Conservation (phyloP, 2,113 vertebrate species). For the Nesospiza acunhae region DNA sequence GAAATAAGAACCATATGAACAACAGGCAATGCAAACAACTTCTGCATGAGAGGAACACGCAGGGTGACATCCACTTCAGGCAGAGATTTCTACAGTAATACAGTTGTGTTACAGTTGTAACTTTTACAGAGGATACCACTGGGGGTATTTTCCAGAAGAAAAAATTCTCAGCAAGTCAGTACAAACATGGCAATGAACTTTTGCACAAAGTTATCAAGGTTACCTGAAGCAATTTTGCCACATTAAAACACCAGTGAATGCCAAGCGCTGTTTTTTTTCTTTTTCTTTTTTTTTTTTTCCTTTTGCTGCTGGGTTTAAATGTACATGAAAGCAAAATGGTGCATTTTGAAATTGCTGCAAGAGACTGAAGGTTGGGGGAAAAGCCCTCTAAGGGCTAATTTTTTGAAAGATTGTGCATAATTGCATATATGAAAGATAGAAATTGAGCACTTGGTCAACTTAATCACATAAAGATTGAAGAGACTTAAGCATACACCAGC, state of each 20-base stretch:
- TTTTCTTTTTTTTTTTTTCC: background rate
- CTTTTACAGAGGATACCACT: slow-evolving; percentile 29
- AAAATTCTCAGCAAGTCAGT: slow-evolving; percentile 4
- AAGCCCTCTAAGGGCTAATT: background rate
- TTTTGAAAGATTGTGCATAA: slow-evolving; percentile 7
- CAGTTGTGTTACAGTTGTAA: slow-evolving; percentile 10
- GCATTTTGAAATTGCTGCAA: slow-evolving; percentile 28
- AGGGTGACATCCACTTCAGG: background rate
- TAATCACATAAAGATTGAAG: slow-evolving; percentile 4
- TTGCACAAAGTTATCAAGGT: slow-evolving; percentile 11
- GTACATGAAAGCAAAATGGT: slow-evolving; percentile 19
- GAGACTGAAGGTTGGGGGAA: background rate
- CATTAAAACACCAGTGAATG: slow-evolving; percentile 22
- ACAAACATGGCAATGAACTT: slow-evolving; percentile 29
- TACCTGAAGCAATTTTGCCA: slow-evolving; percentile 38
- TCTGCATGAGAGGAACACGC: background rate
- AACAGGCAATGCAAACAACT: slow-evolving; percentile 16
- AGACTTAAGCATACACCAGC: background rate
- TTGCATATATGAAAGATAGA: background rate
- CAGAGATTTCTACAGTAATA: slow-evolving; percentile 12
- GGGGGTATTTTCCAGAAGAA: slow-evolving; percentile 7
- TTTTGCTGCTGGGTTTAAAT: background rate
- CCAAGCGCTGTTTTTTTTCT: background rate
- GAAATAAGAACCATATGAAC: slow-evolving; percentile 40
- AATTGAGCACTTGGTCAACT: slow-evolving; percentile 25